Base-by-base conservation (phyloP, 1,140 invertebrate genomes). In the Telenomus remus region DNA sequence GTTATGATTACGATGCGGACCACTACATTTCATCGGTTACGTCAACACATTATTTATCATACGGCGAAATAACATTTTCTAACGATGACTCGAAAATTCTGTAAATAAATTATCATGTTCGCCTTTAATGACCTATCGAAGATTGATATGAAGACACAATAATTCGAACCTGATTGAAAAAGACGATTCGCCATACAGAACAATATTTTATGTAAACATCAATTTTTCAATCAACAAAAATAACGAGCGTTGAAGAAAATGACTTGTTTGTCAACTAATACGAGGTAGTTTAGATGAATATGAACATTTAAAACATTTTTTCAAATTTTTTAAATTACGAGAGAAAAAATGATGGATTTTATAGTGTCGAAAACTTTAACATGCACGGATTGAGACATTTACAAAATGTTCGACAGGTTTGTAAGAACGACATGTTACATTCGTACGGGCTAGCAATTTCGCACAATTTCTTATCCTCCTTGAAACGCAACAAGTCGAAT, bases 401-500 rank as follows among this genome's bases (percentile, higher is more conserved):
- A 33, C 6, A 42, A 60, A 50, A 39, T 39, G 39, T 65, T 48
- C 8, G 46, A 11, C 7, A 19, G 33, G 34, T 11, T 49, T 43
- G 27, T 35, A 27, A 27, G 3, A 57, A 14, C 34, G 37, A 44
- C 53, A 70, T 50, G 50, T 60, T 44, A 8, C 0, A 11, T 42
- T 56, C 27, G 15, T 44, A 9, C 14, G 65, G 60, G 35, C 48
- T 34, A 27, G 43, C 42, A 12, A 55, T 54, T 54, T 69, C 56
- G 44, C 49, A 34, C 34, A 19, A 10, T 27, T 27, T 27, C 19
- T 27, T 6, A 61, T 33, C 55, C 27, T 44, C 70, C 70, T 73
- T 73, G 70, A 66, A 61, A 19, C 13, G 15, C 33, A 57, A 7
- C 15, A 35, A 47, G 43, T 64, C 47, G 59, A 6, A 46, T 72